Evolutionary conservation across 1,140 invertebrate genomes (phyloP).

Genomic region (Spodoptera frugiperda): DNA sequence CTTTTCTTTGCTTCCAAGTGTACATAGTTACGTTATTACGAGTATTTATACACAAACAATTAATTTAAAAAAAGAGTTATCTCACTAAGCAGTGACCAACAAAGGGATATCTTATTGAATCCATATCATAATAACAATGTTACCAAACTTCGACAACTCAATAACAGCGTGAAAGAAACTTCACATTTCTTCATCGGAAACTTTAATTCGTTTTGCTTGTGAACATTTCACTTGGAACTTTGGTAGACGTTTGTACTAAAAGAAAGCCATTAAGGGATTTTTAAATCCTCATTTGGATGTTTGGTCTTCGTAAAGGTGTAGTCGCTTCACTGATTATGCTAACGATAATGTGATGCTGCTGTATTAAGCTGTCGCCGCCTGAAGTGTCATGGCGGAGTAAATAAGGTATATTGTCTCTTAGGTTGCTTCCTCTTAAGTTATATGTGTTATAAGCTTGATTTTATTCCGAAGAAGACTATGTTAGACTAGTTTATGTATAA

Average conservation of each 20-base stretch:
- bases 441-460: constrained; percentile 16
- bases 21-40: too few species aligned
- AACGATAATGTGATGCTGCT: constrained; percentile 61
- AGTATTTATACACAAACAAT: not conserved
- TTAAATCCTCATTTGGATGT: constrained; percentile 55
- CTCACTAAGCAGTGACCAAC: not conserved
- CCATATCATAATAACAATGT: constrained; percentile 31
- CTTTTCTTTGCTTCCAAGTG: too few species aligned
- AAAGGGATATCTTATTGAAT: constrained; percentile 15
- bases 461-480: not conserved
- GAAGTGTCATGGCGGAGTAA: constrained; percentile 15
- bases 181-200: constrained; percentile 27
- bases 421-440: constrained; percentile 9
- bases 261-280: constrained; percentile 51
- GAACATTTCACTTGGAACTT: constrained; percentile 14
- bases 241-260: constrained; percentile 29
- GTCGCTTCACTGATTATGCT: constrained; percentile 60
- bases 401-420: constrained; percentile 14
- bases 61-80: too few species aligned
- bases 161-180: constrained; percentile 30
- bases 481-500: not conserved
- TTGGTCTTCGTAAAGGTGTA: constrained; percentile 43
- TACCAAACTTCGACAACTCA: constrained; percentile 9
- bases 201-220: constrained; percentile 33
- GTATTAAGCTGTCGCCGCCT: constrained; percentile 49